A percentile compares a stretch with the other conserved stretches of the same genome.
Conservation (phyloP, 2,797 vertebrate genomes). For the Rhodeus uyekii region DNA sequence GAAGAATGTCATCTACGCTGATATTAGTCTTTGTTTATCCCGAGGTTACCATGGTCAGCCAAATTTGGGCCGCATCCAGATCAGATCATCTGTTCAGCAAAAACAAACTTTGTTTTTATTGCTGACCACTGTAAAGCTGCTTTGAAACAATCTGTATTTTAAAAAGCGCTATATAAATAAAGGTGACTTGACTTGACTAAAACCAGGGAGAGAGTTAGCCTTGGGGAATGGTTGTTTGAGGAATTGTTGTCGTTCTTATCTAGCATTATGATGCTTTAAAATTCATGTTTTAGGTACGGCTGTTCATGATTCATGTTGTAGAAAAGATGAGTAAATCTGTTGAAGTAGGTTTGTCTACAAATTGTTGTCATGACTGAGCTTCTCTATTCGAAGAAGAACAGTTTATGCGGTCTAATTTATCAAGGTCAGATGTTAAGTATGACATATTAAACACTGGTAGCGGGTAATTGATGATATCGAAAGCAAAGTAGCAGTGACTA, state of each 20-base stretch:
- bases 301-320: neutral
- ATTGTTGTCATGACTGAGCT: neutral
- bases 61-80: too few species aligned
- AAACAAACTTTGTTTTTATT: too few species aligned
- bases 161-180: too few species aligned
- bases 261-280: neutral
- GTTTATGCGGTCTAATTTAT: neutral
- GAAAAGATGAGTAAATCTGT: neutral
- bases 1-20: too few species aligned
- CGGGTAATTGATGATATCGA: neutral
- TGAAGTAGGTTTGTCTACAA: neutral
- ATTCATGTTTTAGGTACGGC: neutral
- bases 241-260: neutral
- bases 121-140: too few species aligned
- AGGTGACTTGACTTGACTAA: too few species aligned
- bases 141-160: too few species aligned
- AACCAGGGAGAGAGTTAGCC: too few species aligned
- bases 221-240: neutral
- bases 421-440: constrained; percentile 15
- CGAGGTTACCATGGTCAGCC: too few species aligned
- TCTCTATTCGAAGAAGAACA: neutral
- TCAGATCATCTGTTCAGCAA: too few species aligned
- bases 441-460: constrained; percentile 8
- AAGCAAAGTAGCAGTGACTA: neutral
- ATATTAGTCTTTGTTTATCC: too few species aligned